Base-by-base conservation (phyloP, 2,797 vertebrate genomes). In the Novumbra hubbsi region DNA sequence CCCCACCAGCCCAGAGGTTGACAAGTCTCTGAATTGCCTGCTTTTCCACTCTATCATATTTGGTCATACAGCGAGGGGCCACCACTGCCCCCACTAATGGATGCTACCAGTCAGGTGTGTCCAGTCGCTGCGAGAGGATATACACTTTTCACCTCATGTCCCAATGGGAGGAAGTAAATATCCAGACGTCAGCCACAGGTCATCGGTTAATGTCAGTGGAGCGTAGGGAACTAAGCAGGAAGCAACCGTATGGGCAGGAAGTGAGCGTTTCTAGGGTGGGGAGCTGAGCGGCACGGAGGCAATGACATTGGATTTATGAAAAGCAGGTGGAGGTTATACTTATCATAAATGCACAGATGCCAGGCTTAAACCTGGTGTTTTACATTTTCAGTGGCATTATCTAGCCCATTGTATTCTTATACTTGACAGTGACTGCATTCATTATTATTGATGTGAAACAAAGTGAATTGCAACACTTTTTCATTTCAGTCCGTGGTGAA, bases 131-230 rank as follows among this genome's bases (percentile, higher is more conserved):
- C 48, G 76, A 70, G 68, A 79, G 77, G 77, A 89, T 86, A 88
- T 85, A 82, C 78, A 88, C 76, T 69, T 76, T 71, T 84, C 84
- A 85, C 87, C 81, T 70, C 12, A 85, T 72, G 78, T 85, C 77
- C 78, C 50, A 14, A 15, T 48, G 72, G 32, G 73, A 82, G 85
- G 84, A 88, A 85, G 84, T 82, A 77, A 80, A 86, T 82, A 81
- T 78, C 16, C 78, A 27, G 65, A 67, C 72, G 82, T 82, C 83
- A 82, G 76, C 60, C 66, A 49, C 72, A 65, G 80, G 82, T 86
- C 80, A 77, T 79, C 71, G 63, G 74, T 82, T 78, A 76, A 79
- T 85, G 71, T 76, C 75, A 78, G 75, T 66, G 74, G 80, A 83
- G 81, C 78, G 28, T 65, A 66, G 41, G 71, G 80, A 77, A 81